phyloP scores from a whole-genome alignment of 2,113 vertebrate species.

The Campylomormyrus tamandua region DNA sequence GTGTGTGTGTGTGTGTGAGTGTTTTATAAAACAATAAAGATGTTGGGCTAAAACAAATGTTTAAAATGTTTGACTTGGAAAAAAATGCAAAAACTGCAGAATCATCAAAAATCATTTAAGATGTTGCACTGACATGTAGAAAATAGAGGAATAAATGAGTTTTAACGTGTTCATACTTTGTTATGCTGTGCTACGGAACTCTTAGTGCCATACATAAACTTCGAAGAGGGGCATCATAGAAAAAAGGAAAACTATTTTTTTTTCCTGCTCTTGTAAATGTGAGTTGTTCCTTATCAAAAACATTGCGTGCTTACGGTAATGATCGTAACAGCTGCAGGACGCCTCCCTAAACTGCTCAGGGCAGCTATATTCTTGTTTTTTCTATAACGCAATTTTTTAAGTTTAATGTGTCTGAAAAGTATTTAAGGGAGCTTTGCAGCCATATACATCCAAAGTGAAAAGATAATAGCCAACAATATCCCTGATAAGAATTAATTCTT shows the following conservation, averaged over 20 bases:
- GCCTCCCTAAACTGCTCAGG: not conserved
- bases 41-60: not conserved
- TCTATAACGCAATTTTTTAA: not conserved
- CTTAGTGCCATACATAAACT: not conserved
- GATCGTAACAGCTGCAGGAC: not conserved
- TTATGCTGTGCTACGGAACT: not conserved
- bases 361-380: not conserved
- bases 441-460: not conserved
- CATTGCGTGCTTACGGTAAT: not conserved
- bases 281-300: not conserved
- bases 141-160: not conserved
- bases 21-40: not conserved
- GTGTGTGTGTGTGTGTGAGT: no score
- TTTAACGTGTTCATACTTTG: not conserved
- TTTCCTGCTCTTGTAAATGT: not conserved
- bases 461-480: not conserved
- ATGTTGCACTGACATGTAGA: not conserved
- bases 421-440: not conserved
- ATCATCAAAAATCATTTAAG: no score
- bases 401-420: not conserved
- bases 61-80: not conserved
- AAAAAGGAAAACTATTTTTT: not conserved
- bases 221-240: not conserved
- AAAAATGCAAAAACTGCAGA: not conserved
- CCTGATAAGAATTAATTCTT: not conserved